Base-by-base conservation (phyloP, 2,888 invertebrate species). In the Ophion obscuratus region DNA sequence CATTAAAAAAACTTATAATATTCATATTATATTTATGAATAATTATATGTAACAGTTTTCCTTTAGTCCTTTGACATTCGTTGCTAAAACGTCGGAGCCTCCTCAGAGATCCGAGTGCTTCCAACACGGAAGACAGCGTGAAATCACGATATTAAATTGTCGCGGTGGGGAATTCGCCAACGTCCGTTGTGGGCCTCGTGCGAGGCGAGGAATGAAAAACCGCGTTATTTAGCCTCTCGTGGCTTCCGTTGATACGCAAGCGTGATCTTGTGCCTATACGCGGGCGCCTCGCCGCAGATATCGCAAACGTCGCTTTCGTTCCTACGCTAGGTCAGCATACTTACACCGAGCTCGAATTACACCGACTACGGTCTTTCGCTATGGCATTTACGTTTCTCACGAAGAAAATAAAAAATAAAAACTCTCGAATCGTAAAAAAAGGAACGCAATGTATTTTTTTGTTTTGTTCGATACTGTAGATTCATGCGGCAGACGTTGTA, bases 161-260 rank as follows among this genome's bases (percentile, higher is more conserved):
- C 20, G 27, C 27, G 70, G 9, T 17, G 40, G 27, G 44, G 53
- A 71, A 61, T 70, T 53, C 62, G 62, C 47, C 24, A 53, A 31
- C 71, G 36, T 53, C 20, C 64, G 36, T 5, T 73, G 27, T 77
- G 36, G 40, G 57, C 40, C 79, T 62, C 24, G 62, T 61, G 68
- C 9, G 0, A 17, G 53, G 53, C 59, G n/a, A 59, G 57, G 36
- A 79, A 80, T 53, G 53, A 57, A 62, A 81, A 75, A 74, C 27
- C 66, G 68, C 53, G 17, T 53, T 53, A 17, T 82, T 82, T 68
- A 47, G 47, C 64, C 66, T n/a, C 44, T 14, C 31, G 67, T 66
- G 68, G 80, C 73, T 86, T 86, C 86, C 86, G 86, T 77, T 81
- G 86, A 83, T 86, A 86, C 24, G 17, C 64, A 17, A 17, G 57